These are phyloP conservation scores for Amblyjoppa fuscipennis DNA, from an alignment of 2,888 invertebrate genomes.

Conservation along the genomic window DNA sequence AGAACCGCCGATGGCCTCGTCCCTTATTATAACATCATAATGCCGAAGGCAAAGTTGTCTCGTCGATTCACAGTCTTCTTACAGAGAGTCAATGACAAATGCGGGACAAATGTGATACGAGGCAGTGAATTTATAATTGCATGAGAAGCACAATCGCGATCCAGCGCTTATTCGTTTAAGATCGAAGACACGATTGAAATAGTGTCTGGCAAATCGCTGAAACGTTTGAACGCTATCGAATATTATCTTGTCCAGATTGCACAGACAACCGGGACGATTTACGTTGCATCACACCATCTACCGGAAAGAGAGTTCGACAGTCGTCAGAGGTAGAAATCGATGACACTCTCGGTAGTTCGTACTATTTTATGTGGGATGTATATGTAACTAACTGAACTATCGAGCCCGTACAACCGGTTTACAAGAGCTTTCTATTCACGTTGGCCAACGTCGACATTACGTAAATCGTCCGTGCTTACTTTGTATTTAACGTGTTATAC, in stretches of 20 bases:
- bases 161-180: background rate
- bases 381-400: constrained; percentile 9
- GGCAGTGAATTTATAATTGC: constrained; percentile 18
- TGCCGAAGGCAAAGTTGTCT: constrained; percentile 49
- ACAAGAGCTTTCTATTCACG: constrained; percentile 42
- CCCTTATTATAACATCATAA: constrained; percentile 56
- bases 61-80: constrained; percentile 36
- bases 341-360: constrained; percentile 17
- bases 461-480: constrained; percentile 28
- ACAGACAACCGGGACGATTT: background rate
- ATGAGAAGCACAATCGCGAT: background rate
- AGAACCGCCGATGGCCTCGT: constrained; percentile 50
- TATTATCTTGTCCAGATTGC: background rate
- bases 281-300: background rate
- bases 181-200: background rate
- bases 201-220: background rate
- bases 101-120: constrained; percentile 34
- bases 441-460: constrained; percentile 34
- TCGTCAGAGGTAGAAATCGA: constrained; percentile 29
- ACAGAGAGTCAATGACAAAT: constrained; percentile 39
- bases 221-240: background rate
- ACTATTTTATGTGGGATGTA: constrained; percentile 9
- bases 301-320: background rate
- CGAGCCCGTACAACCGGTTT: constrained; percentile 23
- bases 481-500: constrained; percentile 14